Evolutionary conservation across 2,797 vertebrate species (phyloP).

Genomic region (Hozukius guyotensis): DNA sequence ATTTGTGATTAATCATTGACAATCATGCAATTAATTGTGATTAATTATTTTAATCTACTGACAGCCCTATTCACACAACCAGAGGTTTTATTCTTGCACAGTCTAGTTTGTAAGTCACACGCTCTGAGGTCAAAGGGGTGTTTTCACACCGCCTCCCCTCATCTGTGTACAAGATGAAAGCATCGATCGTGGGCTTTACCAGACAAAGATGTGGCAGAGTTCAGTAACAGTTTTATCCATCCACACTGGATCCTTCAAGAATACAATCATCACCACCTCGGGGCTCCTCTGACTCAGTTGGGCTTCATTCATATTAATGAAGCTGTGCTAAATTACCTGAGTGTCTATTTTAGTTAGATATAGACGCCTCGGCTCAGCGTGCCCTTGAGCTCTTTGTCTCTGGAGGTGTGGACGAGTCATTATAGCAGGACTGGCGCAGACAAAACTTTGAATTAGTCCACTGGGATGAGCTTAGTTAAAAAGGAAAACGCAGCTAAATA

Average conservation of each 20-base stretch:
- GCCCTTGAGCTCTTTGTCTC: constrained; percentile 37
- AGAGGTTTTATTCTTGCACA: not conserved
- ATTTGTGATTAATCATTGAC: too few relatives aligned
- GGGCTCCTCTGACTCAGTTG: constrained; percentile 40
- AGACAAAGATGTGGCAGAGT: constrained; percentile 20
- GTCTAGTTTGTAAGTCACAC: not conserved
- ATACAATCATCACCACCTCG: constrained; percentile 43
- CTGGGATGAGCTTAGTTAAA: not conserved
- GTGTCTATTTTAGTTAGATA: constrained; percentile 29
- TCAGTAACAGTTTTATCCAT: constrained; percentile 38
- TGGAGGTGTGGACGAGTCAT: constrained; percentile 29
- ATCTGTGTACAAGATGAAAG: constrained; percentile 30
- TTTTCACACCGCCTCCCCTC: constrained; percentile 7
- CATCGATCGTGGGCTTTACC: constrained; percentile 11
- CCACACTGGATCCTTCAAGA: constrained; percentile 31
- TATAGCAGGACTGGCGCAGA: constrained; percentile 1
- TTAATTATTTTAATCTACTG: too few relatives aligned
- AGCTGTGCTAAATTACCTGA: constrained; percentile 26
- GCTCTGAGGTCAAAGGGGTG: not conserved
- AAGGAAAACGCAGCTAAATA: constrained; percentile 3
- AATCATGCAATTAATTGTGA: too few relatives aligned
- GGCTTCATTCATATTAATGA: constrained; percentile 69
- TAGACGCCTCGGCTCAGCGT: constrained; percentile 8
- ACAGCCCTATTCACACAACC: not conserved
- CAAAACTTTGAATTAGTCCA: constrained; percentile 1